Evolutionary conservation across 2,888 invertebrate species (phyloP), one percentile per base, ranked within the genome.

Genomic region (Dynastes grantii): DNA sequence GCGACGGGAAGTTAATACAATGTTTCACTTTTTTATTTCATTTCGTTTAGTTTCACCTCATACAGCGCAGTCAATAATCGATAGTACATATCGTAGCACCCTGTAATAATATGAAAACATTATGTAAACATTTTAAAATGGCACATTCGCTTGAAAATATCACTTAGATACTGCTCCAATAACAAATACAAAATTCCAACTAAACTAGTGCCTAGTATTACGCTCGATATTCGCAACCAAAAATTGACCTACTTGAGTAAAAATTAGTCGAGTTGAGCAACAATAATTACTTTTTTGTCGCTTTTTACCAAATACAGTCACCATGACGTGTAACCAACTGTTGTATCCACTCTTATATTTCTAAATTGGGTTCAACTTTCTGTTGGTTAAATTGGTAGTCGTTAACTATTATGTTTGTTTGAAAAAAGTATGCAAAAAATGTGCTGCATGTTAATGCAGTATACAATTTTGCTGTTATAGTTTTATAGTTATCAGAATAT

Each of bases 191-290:
- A 61, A 61, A 61, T 22, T 27, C 2, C 1, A 55, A 22, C 6
- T n/a, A 55, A 16, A 55, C 16, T 8, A 22, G 22, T 29, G 27
- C 61, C 61, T 49, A 11, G 40, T 68, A 27, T 49, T 6, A 27
- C 40, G 27, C 32, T 45, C 58, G 58, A 61, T 58, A 61, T 61
- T 40, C 58, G 73, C n/a, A 61, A 22, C 27, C 61, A 37, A 61
- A 75, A 75, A 61, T 27, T 49, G 73, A 75, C 73, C 73, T 45
- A 75, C 61, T 75, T 75, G 73, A 75, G 49, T 61, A 61, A 75
- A 75, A 63, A 63, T 75, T 61, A 45, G 45, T 11, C 68, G 63
- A 9, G 29, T 68, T 51, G 29, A 51, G 51, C 49, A 68, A 68
- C 29, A 29, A 11, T 11, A 13, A 29, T 51, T 11, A 27, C 29